phyloP scores from a whole-genome alignment of 2,797 vertebrate species.

The Gorsachius magnificus region DNA sequence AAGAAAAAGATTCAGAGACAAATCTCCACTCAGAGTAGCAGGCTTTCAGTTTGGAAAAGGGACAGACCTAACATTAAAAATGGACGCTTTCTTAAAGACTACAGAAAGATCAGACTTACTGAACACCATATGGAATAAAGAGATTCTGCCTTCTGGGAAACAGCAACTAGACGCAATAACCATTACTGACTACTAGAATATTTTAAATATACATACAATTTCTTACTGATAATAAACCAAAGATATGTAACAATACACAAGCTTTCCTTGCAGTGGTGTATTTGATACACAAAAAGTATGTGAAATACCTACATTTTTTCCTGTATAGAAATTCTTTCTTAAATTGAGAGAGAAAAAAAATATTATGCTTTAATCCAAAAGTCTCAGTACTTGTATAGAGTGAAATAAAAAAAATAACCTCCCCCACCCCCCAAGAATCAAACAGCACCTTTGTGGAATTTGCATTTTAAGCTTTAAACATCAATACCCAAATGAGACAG shows the following conservation, averaged over 20 bases:
- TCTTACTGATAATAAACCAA: not conserved
- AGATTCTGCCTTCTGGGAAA: constrained; percentile 38
- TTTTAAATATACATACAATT: constrained; percentile 18
- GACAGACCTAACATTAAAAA: constrained; percentile 16
- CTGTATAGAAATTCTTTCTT: not conserved
- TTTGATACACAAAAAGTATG: not conserved
- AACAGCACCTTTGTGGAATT: not conserved
- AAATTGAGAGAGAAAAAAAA: not conserved
- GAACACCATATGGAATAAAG: not conserved
- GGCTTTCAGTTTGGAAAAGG: not conserved
- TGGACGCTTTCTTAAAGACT: not conserved
- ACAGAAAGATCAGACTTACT: not conserved
- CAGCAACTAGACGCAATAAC: constrained; percentile 3
- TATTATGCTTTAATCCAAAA: not conserved
- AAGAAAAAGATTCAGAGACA: not conserved
- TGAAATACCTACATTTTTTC: not conserved
- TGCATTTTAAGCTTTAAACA: not conserved
- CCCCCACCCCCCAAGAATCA: not conserved
- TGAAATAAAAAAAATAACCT: not conserved
- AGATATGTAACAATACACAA: not conserved
- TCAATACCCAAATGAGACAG: not conserved
- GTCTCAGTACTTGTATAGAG: not conserved
- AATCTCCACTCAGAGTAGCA: not conserved
- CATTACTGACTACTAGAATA: not conserved
- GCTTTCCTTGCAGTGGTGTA: not conserved